Evolutionary conservation across 2,888 invertebrate genomes (phyloP).

Genomic region (Ophion slaviceki): DNA sequence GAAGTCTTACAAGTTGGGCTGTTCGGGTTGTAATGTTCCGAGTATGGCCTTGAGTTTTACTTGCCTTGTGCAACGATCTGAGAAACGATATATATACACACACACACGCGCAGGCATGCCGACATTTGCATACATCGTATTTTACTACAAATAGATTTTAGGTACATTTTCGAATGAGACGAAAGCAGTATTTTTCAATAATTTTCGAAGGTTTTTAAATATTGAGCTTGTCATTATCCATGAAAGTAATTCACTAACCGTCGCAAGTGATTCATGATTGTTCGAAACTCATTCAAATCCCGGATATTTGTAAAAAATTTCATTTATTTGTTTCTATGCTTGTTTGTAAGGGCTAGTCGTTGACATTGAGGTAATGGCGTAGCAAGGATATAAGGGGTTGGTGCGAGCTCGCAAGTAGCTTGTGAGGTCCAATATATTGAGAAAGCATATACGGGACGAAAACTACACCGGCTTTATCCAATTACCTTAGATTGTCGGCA

Average conservation of each 20-base stretch:
- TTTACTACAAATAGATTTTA: not conserved
- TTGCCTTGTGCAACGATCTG: slow-evolving; percentile 59
- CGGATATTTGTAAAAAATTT: no score
- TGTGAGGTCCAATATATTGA: slow-evolving; percentile 2
- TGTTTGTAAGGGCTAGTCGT: not conserved
- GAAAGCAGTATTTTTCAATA: no score
- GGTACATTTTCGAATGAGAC: no score
- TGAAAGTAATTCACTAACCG: no score
- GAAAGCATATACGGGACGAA: slow-evolving; percentile 46
- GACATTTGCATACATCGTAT: not conserved
- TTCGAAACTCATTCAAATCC: no score
- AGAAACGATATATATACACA: slow-evolving; percentile 19
- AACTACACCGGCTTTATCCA: slow-evolving; percentile 60
- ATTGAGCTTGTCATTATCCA: no score
- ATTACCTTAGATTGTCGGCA: slow-evolving; percentile 59
- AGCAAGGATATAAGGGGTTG: not conserved
- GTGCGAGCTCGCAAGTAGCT: not conserved
- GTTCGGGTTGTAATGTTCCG: slow-evolving; percentile 64
- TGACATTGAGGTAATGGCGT: not conserved
- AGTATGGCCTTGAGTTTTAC: slow-evolving; percentile 75
- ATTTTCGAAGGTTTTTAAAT: no score
- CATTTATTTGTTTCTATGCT: no score
- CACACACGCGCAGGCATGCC: not conserved
- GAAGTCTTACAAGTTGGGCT: slow-evolving; percentile 76
- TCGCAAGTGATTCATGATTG: no score